These are phyloP conservation scores for Akabosia matsudoensis DNA, from an alignment of 1,140 invertebrate genomes.

Conservation along the genomic window DNA sequence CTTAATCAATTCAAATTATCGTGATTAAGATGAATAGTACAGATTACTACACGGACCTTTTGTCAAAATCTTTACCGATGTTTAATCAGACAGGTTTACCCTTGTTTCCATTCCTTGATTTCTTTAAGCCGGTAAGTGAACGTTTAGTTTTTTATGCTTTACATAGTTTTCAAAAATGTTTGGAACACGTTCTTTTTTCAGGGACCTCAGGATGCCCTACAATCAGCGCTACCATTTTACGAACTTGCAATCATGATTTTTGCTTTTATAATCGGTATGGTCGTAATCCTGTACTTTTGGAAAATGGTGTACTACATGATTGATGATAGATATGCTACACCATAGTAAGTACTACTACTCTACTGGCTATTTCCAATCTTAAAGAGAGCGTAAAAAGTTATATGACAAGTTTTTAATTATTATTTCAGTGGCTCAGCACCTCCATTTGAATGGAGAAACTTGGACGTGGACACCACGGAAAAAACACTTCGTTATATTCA, in stretches of 20 bases:
- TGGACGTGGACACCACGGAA: not conserved
- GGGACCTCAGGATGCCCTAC: not conserved
- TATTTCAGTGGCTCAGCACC: not conserved
- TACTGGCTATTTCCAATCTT: not conserved
- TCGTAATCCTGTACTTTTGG: slow-evolving; percentile 15
- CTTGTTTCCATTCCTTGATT: not conserved
- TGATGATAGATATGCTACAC: slow-evolving; percentile 12
- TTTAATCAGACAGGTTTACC: not conserved
- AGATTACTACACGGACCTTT: not conserved
- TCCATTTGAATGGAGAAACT: not conserved
- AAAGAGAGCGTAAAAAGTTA: no score
- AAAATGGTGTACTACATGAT: slow-evolving; percentile 5
- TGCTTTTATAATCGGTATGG: not conserved
- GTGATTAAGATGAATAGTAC: not conserved
- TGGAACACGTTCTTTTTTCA: not conserved
- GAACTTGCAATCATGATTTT: not conserved
- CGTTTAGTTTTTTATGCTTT: not conserved
- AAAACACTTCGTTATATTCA: not conserved
- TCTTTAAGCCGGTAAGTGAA: not conserved
- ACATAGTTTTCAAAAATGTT: not conserved
- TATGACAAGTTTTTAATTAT: no score
- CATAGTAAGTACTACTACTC: slow-evolving; percentile 8
- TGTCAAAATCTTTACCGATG: not conserved
- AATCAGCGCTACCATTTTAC: slow-evolving; percentile 7
- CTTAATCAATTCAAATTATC: not conserved